Percentiles rank a stretch among this genome's conserved stretches.
Conservation (phyloP, 2,113 vertebrate genomes). For the Tor tambroides region DNA sequence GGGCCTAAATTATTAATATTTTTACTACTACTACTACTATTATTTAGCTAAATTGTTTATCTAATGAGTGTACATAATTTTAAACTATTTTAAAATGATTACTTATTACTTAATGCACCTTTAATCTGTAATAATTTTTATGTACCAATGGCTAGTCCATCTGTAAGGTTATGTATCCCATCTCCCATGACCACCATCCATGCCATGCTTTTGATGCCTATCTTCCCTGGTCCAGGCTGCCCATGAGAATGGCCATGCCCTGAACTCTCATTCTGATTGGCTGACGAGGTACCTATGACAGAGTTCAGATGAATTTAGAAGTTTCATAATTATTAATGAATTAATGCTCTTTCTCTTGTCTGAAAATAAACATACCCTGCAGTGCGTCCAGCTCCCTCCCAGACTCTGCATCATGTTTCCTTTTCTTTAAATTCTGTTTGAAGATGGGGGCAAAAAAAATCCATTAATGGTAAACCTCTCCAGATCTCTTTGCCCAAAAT, state of each 20-base stretch:
- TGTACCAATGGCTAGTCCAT: conserved; percentile 81
- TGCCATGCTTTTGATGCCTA: conserved; percentile 50
- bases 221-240: background rate
- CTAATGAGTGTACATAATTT: background rate
- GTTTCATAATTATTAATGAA: background rate
- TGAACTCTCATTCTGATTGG: conserved; percentile 19
- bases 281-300: conserved; percentile 36
- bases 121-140: background rate
- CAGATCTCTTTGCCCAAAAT: background rate
- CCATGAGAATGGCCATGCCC: conserved; percentile 54
- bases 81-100: background rate
- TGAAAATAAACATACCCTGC: conserved; percentile 38
- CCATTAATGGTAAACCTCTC: background rate
- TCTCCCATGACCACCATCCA: conserved; percentile 66
- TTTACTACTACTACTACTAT: too few relatives aligned
- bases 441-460: background rate
- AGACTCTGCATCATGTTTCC: conserved; percentile 31
- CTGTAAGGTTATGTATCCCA: conserved; percentile 63
- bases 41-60: background rate
- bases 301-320: background rate
- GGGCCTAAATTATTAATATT: too few relatives aligned
- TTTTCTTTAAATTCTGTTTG: conserved; percentile 47
- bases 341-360: background rate
- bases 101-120: background rate
- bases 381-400: conserved; percentile 42